These are phyloP conservation scores for Pyrocoelia pectoralis DNA, from an alignment of 2,888 invertebrate species.

Conservation along the genomic window DNA sequence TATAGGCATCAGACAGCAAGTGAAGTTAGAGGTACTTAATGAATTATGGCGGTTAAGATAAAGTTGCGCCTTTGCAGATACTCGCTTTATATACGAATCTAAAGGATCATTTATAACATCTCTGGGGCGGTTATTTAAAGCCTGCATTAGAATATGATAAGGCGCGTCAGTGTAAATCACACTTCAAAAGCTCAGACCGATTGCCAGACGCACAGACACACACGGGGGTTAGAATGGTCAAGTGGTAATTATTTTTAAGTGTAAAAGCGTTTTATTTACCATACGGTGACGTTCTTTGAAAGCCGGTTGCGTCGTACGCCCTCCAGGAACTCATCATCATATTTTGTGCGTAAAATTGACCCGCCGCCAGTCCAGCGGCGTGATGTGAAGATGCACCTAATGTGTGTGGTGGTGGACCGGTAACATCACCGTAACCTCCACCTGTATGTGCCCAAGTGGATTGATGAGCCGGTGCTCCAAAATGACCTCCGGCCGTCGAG, in stretches of 20 bases:
- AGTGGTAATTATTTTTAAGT: conserved; percentile 24
- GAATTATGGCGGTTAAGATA: conserved; percentile 29
- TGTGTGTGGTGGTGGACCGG: conserved; percentile 57
- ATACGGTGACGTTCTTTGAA: conserved; percentile 83
- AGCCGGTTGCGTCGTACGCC: conserved; percentile 76
- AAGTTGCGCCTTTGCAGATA: conserved; percentile 22
- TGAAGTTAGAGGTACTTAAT: conserved; percentile 19
- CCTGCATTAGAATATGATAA: conserved; percentile 55
- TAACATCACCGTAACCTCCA: conserved; percentile 57
- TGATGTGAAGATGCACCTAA: conserved; percentile 47
- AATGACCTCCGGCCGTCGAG: conserved; percentile 56
- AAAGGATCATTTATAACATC: conserved; percentile 22
- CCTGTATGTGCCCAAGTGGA: conserved; percentile 54
- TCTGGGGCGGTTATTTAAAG: conserved; percentile 35
- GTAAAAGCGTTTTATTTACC: conserved; percentile 61
- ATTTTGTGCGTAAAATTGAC: conserved; percentile 82
- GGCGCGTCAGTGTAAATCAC: conserved; percentile 56
- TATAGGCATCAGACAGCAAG: background rate
- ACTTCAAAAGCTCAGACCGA: conserved; percentile 47
- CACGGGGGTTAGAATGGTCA: conserved; percentile 24
- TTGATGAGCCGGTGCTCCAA: conserved; percentile 48
- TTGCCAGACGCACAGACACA: conserved; percentile 23
- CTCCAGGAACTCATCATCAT: conserved; percentile 80
- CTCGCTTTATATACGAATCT: conserved; percentile 29
- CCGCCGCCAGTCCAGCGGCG: conserved; percentile 61